Evolutionary conservation across 2,797 vertebrate species (phyloP).

Genomic region (Gymnothorax javanicus): DNA sequence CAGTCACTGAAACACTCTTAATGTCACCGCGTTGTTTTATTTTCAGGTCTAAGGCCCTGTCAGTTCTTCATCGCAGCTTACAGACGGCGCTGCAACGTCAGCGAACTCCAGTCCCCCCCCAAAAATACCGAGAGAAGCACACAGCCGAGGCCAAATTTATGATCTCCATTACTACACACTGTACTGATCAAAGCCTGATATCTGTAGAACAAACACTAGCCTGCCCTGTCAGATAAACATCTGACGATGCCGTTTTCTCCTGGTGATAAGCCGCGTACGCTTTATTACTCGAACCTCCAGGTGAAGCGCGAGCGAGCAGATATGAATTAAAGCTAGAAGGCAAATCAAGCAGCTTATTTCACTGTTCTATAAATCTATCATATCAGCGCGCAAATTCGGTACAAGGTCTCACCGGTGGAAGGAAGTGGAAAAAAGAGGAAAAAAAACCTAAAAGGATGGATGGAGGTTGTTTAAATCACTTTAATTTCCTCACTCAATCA

Average conservation of each 20-base stretch:
- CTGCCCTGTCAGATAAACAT: not conserved
- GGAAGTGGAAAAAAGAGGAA: not conserved
- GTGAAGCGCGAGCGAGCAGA: not conserved
- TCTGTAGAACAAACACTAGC: not conserved
- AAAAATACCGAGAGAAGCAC: not conserved
- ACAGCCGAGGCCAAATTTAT: not conserved
- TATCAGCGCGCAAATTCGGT: not conserved
- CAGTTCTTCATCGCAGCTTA: conserved; percentile 1
- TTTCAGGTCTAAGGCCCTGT: too few relatives aligned
- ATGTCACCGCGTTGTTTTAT: not conserved
- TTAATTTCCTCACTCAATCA: not conserved
- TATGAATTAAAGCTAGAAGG: not conserved
- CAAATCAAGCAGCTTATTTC: not conserved
- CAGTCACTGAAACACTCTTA: not conserved
- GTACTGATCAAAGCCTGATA: not conserved
- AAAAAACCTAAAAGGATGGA: not conserved
- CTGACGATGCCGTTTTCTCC: not conserved
- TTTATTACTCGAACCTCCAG: not conserved
- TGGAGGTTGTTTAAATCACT: not conserved
- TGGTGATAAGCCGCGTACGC: not conserved
- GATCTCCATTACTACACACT: not conserved
- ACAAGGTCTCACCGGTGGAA: not conserved
- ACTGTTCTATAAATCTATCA: not conserved
- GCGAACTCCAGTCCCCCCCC: not conserved
- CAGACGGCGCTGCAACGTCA: not conserved